A percentile compares a stretch with the other conserved stretches of the same genome.
These are phyloP conservation scores for Propithecus deckenii DNA, from an alignment of 2,797 vertebrate species.

Conservation along the genomic window DNA sequence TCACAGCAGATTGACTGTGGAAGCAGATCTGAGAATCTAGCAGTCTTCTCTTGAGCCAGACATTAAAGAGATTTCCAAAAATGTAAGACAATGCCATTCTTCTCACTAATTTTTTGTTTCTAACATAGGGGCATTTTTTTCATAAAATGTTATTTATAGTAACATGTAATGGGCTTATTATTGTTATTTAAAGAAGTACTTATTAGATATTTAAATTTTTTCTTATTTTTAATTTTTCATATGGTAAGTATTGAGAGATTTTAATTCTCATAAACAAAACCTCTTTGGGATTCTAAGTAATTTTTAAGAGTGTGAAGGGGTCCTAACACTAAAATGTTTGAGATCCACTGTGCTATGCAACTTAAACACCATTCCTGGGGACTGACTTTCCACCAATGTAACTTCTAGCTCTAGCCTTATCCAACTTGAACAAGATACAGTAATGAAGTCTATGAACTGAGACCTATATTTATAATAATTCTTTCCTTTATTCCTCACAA, in stretches of 20 bases:
- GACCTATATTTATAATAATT: not conserved
- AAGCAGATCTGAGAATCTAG: not conserved
- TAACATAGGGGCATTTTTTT: not conserved
- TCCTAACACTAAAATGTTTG: not conserved
- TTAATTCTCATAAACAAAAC: not conserved
- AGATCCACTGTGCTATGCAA: not conserved
- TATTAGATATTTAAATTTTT: not conserved
- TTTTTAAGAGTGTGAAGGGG: not conserved
- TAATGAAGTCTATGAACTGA: slow-evolving; percentile 17
- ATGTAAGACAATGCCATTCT: not conserved
- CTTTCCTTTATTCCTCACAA: not conserved
- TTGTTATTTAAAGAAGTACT: not conserved
- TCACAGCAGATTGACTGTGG: not conserved
- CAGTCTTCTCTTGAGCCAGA: not conserved
- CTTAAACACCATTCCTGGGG: not conserved
- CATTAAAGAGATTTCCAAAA: not conserved
- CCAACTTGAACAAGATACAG: not conserved
- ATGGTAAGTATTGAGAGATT: not conserved
- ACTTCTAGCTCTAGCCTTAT: not conserved
- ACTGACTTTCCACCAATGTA: not conserved
- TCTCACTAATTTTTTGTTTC: not conserved
- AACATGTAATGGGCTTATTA: not conserved
- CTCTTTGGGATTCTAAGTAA: not conserved
- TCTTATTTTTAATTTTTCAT: not conserved
- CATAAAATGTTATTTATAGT: not conserved